phyloP scores from a whole-genome alignment of 2,888 invertebrate species.

The Mythimna pallens region DNA sequence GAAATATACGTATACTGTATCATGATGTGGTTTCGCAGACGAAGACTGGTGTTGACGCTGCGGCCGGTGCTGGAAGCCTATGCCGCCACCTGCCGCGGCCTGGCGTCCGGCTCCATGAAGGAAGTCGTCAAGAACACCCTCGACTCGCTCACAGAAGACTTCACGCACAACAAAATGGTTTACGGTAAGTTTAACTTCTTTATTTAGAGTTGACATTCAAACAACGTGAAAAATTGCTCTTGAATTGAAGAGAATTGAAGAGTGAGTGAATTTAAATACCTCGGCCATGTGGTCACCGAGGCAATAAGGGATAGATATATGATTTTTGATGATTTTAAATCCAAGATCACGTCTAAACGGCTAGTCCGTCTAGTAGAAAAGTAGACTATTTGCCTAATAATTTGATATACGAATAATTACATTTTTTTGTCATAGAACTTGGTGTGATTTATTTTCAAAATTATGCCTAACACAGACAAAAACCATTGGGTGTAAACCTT shows the following conservation, averaged over 20 bases:
- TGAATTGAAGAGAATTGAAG: not conserved
- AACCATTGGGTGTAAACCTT: too few species aligned
- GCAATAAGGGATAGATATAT: not conserved
- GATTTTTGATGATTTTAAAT: too few species aligned
- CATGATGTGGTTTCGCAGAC: slow-evolving; percentile 76
- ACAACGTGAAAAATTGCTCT: too few species aligned
- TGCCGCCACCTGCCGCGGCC: slow-evolving; percentile 88
- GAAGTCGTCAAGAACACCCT: slow-evolving; percentile 92
- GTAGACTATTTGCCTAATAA: too few species aligned
- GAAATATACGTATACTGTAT: too few species aligned
- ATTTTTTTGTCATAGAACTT: too few species aligned
- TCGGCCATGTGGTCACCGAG: not conserved
- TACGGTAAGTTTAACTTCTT: slow-evolving; percentile 77
- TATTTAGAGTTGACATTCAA: too few species aligned
- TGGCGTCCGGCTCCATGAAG: slow-evolving; percentile 91
- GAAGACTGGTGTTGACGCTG: slow-evolving; percentile 90
- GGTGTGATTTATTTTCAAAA: too few species aligned
- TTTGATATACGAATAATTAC: too few species aligned
- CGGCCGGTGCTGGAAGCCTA: slow-evolving; percentile 95
- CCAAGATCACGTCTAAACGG: too few species aligned
- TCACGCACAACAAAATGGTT: slow-evolving; percentile 90
- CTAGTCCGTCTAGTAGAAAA: too few species aligned
- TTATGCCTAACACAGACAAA: too few species aligned
- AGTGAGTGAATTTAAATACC: not conserved
- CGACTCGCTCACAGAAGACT: slow-evolving; percentile 92